phyloP scores from a whole-genome alignment of 2,113 vertebrate genomes.

The Triplophysa tibetana region DNA sequence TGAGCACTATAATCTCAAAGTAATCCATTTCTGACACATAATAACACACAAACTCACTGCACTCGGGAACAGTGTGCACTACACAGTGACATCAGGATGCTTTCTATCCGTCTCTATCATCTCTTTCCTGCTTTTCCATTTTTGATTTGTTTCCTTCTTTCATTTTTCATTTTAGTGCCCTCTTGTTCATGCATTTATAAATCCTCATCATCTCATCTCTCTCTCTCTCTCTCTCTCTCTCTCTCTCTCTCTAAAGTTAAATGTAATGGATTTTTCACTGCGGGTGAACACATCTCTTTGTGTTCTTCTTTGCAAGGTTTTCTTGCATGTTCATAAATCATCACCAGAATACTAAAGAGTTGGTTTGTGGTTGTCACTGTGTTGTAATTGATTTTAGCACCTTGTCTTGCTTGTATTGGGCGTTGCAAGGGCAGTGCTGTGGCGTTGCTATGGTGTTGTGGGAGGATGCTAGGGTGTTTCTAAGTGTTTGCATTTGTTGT shows the following conservation, averaged over 20 bases:
- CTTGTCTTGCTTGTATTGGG: not conserved
- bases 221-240: slow-evolving; percentile 37
- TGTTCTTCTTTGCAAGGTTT: not conserved
- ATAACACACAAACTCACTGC: slow-evolving; percentile 61
- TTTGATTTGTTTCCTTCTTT: slow-evolving; percentile 21
- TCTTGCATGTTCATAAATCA: not conserved
- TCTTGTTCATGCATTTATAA: slow-evolving; percentile 45
- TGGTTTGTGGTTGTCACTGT: not conserved
- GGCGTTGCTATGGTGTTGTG: not conserved
- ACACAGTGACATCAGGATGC: slow-evolving; percentile 67
- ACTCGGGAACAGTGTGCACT: slow-evolving; percentile 43
- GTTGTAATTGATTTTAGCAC: not conserved
- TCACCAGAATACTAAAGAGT: not conserved
- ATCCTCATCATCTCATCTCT: slow-evolving; percentile 32
- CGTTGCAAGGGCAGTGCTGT: no score
- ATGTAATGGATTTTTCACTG: slow-evolving; percentile 30
- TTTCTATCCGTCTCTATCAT: not conserved
- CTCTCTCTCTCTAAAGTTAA: slow-evolving; percentile 26
- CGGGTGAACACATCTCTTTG: slow-evolving; percentile 13
- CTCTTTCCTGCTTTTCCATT: slow-evolving; percentile 2
- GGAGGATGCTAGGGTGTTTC: not conserved
- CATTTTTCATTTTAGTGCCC: slow-evolving; percentile 38
- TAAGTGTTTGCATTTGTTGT: not conserved
- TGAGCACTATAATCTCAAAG: slow-evolving; percentile 73
- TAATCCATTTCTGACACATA: slow-evolving; percentile 77